These are phyloP conservation scores for Plotosus lineatus DNA, from an alignment of 2,113 vertebrate genomes.

Conservation along the genomic window DNA sequence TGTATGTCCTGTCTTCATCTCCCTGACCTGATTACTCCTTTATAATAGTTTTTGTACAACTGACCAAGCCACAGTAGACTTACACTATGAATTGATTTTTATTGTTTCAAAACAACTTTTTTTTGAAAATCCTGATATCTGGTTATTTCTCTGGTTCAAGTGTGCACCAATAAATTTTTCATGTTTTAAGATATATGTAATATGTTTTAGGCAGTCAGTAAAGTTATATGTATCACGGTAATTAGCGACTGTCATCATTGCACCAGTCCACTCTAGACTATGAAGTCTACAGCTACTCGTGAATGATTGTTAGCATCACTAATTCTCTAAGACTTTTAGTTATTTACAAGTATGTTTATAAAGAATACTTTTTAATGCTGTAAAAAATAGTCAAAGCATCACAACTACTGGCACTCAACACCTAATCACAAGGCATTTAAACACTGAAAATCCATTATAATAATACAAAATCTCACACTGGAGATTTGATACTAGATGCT, in stretches of 20 bases:
- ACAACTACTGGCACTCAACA: background rate
- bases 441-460: background rate
- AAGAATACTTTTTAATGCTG: background rate
- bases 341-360: background rate
- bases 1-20: background rate
- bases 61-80: background rate
- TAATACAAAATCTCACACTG: background rate
- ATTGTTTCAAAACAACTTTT: background rate
- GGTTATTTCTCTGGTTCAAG: conserved; percentile 61
- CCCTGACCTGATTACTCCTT: background rate
- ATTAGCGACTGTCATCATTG: background rate
- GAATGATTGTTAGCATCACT: background rate
- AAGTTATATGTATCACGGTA: background rate
- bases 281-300: background rate
- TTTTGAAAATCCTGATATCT: conserved; percentile 25
- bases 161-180: conserved; percentile 67
- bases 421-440: background rate
- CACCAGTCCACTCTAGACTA: background rate
- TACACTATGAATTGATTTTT: conserved; percentile 8
- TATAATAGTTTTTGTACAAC: background rate
- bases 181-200: conserved; percentile 1
- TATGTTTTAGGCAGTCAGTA: background rate
- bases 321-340: background rate
- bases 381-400: background rate
- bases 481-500: conserved; percentile 40